Conservation (phyloP, 1,140 invertebrate genomes). For the Coptotermes formosanus region DNA sequence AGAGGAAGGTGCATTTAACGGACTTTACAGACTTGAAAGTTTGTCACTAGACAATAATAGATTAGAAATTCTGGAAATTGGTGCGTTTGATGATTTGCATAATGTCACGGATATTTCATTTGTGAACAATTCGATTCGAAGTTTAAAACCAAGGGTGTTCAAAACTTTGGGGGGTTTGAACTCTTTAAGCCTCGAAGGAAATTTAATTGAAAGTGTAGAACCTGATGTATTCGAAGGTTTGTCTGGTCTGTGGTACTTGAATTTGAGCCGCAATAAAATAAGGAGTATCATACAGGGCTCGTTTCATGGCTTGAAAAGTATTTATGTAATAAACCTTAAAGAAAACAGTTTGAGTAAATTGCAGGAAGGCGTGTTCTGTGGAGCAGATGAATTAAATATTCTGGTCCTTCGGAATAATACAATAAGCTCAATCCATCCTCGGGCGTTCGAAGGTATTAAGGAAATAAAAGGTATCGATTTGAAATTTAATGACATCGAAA, state of each 20-base stretch:
- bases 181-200: neutral
- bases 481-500: neutral
- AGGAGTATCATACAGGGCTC: neutral
- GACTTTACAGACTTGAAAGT: neutral
- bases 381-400: neutral
- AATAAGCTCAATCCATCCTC: neutral
- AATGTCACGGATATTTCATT: neutral
- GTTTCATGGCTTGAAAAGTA: neutral
- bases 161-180: neutral
- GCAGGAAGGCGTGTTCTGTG: neutral
- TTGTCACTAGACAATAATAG: neutral
- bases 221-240: neutral
- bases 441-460: neutral
- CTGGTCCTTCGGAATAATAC: neutral
- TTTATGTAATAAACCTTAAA: neutral
- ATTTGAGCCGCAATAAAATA: neutral
- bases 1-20: neutral
- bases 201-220: neutral
- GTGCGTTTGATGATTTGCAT: neutral
- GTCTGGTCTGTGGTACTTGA: neutral
- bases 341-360: neutral
- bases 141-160: neutral
- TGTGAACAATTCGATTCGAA: neutral
- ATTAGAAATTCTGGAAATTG: neutral
- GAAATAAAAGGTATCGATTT: neutral